Base-by-base conservation (phyloP, 2,113 vertebrate genomes). In the Rostratula benghalensis region DNA sequence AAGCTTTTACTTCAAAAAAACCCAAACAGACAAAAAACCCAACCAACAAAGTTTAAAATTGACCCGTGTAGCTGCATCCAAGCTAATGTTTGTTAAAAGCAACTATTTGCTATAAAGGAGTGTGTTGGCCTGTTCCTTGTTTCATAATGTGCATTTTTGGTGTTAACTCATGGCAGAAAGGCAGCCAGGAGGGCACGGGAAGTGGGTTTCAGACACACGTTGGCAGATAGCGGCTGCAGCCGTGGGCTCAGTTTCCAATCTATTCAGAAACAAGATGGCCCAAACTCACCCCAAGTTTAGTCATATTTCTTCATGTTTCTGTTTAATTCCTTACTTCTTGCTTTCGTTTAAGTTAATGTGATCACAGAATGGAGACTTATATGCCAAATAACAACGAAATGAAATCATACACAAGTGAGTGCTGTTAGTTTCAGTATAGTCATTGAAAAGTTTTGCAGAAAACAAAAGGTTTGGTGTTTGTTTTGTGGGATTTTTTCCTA, bases 301-400 rank as follows among this genome's bases (percentile, higher is more conserved):
- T 88, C 51, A n/a, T 88, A 50, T 73, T 88, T 90, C 61, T 94
- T 78, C 70, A 63, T 12, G 25, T 83, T 88, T 95, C 71, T 91
- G 17, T 67, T 65, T 60, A 71, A 76, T 90, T 81, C 43, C 33
- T 89, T 77, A 27, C 25, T 82, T 73, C 41, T 77, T 81, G 30
- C 71, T 88, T 51, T 71, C 51, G 30, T 75, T 80, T 67, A 11
- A 87, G 50, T 82, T 75, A 31, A 9, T n/a, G 37, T 23, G 30
- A 27, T 78, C 59, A 70, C 53, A 78, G 76, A 84, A 87, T 27
- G 10, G 41, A 89, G 69, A 41, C 25, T 89, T 84, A 15, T 30
- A 27, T 84, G 50, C 64, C 73, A 87, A 81, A 63, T 19, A 81
- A 57, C 71, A 88, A 33, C 79, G 73, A 78, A 96, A 68, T 75